phyloP scores from a whole-genome alignment of 2,888 invertebrate species.

The Amphipyra berbera region DNA sequence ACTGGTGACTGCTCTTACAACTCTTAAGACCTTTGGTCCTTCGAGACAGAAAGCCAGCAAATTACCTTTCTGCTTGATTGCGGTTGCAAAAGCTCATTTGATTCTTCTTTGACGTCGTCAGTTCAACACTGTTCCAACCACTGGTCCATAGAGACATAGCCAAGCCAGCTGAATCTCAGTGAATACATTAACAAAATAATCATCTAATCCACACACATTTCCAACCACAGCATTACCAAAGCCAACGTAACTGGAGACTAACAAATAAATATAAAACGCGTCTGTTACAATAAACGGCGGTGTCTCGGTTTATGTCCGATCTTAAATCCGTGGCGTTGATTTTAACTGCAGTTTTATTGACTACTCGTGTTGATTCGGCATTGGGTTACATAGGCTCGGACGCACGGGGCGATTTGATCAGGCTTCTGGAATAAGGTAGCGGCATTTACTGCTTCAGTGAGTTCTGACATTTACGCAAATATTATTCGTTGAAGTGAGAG shows the following conservation, averaged over 20 bases:
- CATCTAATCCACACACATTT: constrained; percentile 23
- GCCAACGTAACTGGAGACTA: constrained; percentile 50
- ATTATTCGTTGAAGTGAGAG: too few species aligned
- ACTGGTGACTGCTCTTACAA: too few species aligned
- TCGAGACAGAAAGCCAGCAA: too few species aligned
- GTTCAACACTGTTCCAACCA: too few species aligned
- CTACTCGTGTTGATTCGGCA: constrained; percentile 77
- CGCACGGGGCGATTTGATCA: constrained; percentile 57
- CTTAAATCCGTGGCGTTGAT: constrained; percentile 58
- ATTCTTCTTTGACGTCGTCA: too few species aligned
- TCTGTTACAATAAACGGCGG: constrained; percentile 55
- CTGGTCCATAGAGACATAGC: too few species aligned
- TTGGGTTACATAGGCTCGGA: constrained; percentile 62
- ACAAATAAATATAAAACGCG: constrained; percentile 52
- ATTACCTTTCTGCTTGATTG: too few species aligned
- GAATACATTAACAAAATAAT: constrained; percentile 2
- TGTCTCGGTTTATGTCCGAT: constrained; percentile 58
- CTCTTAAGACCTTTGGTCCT: too few species aligned
- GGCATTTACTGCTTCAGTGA: background rate
- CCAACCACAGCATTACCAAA: constrained; percentile 15
- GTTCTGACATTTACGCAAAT: background rate
- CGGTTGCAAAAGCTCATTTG: too few species aligned
- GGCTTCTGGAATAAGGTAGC: background rate
- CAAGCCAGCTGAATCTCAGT: background rate
- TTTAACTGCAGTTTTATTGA: constrained; percentile 79